These are phyloP conservation scores for Polypedilum pembai DNA, from an alignment of 1,140 invertebrate species.

Conservation along the genomic window DNA sequence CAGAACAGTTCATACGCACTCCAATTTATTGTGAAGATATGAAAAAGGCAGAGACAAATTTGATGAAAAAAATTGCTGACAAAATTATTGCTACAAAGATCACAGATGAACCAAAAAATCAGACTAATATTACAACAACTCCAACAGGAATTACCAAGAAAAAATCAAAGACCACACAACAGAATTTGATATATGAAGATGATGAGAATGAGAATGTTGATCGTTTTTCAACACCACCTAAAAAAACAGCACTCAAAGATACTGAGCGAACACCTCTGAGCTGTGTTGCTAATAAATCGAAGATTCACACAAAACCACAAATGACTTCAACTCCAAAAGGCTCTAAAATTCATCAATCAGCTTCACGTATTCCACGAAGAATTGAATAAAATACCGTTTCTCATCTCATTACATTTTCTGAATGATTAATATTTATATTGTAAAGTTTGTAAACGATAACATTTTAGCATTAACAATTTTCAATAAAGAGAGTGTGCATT, in stretches of 20 bases:
- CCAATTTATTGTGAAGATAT: neutral
- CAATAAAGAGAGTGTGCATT: no score
- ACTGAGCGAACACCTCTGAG: neutral
- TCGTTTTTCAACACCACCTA: neutral
- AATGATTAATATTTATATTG: no score
- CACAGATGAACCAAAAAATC: neutral
- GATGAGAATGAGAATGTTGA: neutral
- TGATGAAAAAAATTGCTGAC: constrained; percentile 4
- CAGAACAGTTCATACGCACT: neutral
- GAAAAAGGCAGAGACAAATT: neutral
- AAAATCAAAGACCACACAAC: neutral
- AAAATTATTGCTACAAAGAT: neutral
- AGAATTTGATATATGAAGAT: constrained; percentile 14
- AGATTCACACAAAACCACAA: neutral
- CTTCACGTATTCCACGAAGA: neutral
- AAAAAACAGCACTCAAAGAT: neutral
- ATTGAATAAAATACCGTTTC: neutral
- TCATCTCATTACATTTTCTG: no score
- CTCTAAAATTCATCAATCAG: neutral
- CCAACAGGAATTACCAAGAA: neutral
- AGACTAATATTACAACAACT: neutral
- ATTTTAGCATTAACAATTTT: no score
- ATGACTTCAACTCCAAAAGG: neutral
- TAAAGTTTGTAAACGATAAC: no score
- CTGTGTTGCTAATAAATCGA: neutral